Evolutionary conservation across 2,797 vertebrate species (phyloP).

Genomic region (Heteromormyrus szaboi): DNA sequence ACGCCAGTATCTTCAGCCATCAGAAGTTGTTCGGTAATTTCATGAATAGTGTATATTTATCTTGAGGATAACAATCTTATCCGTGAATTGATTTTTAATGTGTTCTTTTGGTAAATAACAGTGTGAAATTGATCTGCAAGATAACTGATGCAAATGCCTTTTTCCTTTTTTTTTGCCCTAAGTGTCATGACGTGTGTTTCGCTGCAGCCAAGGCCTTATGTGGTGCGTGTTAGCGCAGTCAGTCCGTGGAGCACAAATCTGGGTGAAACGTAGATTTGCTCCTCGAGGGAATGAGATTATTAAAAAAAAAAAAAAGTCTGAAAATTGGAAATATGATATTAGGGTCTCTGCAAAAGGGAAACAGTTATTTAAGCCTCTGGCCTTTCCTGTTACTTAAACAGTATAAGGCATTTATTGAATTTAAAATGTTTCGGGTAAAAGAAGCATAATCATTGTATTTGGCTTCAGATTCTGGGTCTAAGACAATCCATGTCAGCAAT

Average conservation of each 20-base stretch:
- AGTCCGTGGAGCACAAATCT: constrained; percentile 40
- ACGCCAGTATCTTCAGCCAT: background rate
- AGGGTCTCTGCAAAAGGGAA: constrained; percentile 56
- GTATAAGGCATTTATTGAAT: constrained; percentile 68
- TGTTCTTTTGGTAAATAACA: constrained; percentile 64
- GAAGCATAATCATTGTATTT: constrained; percentile 40
- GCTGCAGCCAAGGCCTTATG: constrained; percentile 51
- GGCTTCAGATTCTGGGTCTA: constrained; percentile 11
- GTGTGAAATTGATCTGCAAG: constrained; percentile 50
- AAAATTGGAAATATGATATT: constrained; percentile 66
- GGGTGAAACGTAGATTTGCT: constrained; percentile 54
- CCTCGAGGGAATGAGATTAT: constrained; percentile 61
- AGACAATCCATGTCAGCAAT: constrained; percentile 19
- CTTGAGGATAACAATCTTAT: constrained; percentile 20
- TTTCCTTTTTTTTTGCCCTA: background rate
- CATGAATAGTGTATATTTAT: constrained; percentile 11
- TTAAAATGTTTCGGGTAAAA: constrained; percentile 62
- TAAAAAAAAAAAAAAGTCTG: constrained; percentile 48
- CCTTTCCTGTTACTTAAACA: constrained; percentile 67
- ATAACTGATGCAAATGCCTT: constrained; percentile 38
- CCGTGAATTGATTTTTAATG: constrained; percentile 43
- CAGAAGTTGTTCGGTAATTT: constrained; percentile 3
- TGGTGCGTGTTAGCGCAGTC: constrained; percentile 59
- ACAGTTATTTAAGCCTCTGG: constrained; percentile 62
- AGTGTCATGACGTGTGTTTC: constrained; percentile 30